Evolutionary conservation across 2,113 vertebrate genomes (phyloP).

Genomic region (Zosterops lateralis): DNA sequence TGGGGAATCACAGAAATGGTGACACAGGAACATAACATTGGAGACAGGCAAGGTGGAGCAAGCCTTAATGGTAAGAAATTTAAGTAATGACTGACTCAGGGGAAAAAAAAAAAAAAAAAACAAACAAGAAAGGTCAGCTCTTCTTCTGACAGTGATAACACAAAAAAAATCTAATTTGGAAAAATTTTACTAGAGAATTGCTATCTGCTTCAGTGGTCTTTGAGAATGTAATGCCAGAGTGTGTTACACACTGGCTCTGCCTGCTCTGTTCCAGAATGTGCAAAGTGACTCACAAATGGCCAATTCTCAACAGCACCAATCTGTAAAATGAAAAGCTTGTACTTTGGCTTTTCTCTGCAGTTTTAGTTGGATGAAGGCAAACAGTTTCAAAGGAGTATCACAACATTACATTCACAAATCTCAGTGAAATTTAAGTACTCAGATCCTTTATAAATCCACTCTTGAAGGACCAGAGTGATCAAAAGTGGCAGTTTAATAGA

Average conservation of each 20-base stretch:
- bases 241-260: neutral
- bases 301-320: neutral
- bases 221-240: neutral
- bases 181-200: neutral
- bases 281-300: neutral
- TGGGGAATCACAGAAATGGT: neutral
- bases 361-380: neutral
- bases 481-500: neutral
- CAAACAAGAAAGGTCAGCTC: constrained; percentile 3
- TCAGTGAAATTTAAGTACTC: neutral
- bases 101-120: neutral
- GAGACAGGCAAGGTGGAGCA: neutral
- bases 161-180: neutral
- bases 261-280: neutral
- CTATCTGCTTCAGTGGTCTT: neutral
- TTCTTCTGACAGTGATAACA: neutral
- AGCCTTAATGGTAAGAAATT: neutral
- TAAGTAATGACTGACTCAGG: neutral
- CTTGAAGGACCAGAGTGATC: neutral
- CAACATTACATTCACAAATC: neutral
- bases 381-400: neutral
- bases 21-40: neutral
- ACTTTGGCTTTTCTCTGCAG: neutral
- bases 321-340: neutral
- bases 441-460: neutral